Evolutionary conservation across 1,140 invertebrate species (phyloP).

Genomic region (Oedothorax gibbosus): DNA sequence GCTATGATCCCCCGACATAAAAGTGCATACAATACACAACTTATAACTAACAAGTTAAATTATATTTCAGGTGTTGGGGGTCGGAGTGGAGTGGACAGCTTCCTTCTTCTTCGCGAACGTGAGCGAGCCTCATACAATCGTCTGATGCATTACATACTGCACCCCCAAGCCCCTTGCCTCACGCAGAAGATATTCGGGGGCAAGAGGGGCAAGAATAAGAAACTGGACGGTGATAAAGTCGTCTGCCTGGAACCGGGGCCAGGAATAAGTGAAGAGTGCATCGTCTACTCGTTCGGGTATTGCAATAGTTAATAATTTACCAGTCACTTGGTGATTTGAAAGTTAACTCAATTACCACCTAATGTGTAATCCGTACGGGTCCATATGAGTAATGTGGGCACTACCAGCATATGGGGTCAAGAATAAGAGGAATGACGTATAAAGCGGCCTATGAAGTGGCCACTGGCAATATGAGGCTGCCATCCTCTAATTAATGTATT

Average conservation of each 20-base stretch:
- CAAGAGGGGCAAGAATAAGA: constrained; percentile 11
- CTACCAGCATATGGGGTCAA: no score
- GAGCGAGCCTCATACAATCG: constrained; percentile 28
- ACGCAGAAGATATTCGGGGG: constrained; percentile 22
- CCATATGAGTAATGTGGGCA: no score
- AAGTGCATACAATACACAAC: not conserved
- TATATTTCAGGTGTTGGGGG: not conserved
- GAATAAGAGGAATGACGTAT: no score
- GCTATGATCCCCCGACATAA: not conserved
- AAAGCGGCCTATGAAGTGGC: no score
- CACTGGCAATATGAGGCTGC: no score
- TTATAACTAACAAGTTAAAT: not conserved
- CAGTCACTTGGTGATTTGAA: no score
- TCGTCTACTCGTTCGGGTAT: constrained; percentile 58
- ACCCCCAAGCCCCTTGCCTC: constrained; percentile 41
- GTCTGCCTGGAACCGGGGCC: constrained; percentile 55
- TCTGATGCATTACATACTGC: constrained; percentile 45
- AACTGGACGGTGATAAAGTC: constrained; percentile 51
- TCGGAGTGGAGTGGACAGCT: constrained; percentile 22
- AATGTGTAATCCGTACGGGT: no score
- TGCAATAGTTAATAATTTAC: no score
- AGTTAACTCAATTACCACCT: no score
- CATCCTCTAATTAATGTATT: no score
- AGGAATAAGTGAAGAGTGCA: constrained; percentile 40
- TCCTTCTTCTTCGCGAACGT: constrained; percentile 3